Percentiles rank a stretch among this genome's conserved stretches.
Conservation (phyloP, 2,797 vertebrate genomes). For the Esox masquinongy region DNA sequence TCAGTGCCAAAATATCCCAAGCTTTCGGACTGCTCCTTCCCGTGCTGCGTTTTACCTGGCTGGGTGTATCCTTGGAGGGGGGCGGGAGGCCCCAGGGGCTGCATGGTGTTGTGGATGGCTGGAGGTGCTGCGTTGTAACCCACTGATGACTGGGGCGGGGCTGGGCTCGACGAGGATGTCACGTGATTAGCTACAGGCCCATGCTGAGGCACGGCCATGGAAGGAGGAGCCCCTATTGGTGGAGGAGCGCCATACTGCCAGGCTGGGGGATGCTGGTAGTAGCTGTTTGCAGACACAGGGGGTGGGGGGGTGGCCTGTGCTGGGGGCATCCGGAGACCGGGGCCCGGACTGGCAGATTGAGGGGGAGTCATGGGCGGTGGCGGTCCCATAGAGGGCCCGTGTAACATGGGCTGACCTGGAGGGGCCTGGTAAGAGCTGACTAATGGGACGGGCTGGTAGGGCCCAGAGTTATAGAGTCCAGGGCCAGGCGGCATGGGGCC, state of each 20-base stretch:
- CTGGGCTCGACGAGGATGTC: conserved; percentile 55
- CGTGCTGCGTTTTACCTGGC: conserved; percentile 75
- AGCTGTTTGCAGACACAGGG: conserved; percentile 71
- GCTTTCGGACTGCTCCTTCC: background rate
- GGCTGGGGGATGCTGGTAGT: conserved; percentile 64
- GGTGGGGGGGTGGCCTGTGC: conserved; percentile 76
- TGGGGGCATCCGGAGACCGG: conserved; percentile 65
- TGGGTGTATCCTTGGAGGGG: conserved; percentile 80
- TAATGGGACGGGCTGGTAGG: conserved; percentile 74
- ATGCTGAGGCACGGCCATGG: conserved; percentile 53
- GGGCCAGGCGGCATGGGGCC: conserved; percentile 68
- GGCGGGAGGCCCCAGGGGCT: conserved; percentile 59
- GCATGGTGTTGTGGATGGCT: conserved; percentile 66
- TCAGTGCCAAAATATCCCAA: no score
- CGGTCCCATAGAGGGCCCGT: conserved; percentile 73
- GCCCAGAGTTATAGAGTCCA: conserved; percentile 77
- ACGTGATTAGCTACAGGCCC: conserved; percentile 74
- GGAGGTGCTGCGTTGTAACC: conserved; percentile 69
- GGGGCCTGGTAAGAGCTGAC: conserved; percentile 68
- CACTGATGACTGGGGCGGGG: conserved; percentile 54
- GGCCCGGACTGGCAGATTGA: conserved; percentile 56
- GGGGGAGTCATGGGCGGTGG: conserved; percentile 66
- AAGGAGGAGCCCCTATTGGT: conserved; percentile 53
- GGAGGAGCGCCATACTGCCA: conserved; percentile 81
- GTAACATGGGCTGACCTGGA: conserved; percentile 71